Percentiles rank a stretch among this genome's conserved stretches.
Evolutionary conservation across 2,113 vertebrate genomes (phyloP).

Genomic region (Ibidorhyncha struthersii): DNA sequence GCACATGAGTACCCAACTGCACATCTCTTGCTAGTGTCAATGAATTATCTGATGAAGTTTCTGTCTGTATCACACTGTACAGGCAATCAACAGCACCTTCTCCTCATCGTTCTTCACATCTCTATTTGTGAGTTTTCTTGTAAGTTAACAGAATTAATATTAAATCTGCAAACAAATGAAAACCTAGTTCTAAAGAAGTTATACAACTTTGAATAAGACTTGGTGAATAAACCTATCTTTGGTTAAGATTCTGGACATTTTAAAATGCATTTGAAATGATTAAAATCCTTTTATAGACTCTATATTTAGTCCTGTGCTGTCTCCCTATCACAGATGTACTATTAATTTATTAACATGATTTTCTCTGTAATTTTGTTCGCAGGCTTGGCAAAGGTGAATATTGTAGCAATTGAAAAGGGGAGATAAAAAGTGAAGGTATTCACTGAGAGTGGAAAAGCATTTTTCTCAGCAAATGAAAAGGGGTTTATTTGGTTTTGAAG

Average conservation of each 20-base stretch:
- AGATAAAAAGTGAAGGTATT: neutral
- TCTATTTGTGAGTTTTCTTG: neutral
- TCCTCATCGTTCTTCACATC: neutral
- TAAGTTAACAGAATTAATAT: neutral
- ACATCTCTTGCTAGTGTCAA: neutral
- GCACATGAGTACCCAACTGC: neutral
- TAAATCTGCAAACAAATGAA: neutral
- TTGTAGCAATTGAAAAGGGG: neutral
- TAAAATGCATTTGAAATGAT: neutral
- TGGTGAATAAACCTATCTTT: neutral
- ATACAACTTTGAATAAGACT: neutral
- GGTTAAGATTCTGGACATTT: neutral
- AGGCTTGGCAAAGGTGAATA: neutral
- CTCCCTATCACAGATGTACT: neutral
- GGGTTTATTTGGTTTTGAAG: neutral
- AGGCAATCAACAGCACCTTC: neutral
- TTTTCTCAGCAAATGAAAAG: neutral
- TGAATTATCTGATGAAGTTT: neutral
- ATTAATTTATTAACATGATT: neutral
- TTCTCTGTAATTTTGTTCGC: conserved; percentile 7
- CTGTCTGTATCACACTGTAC: neutral
- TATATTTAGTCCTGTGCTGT: neutral
- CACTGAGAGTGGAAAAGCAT: neutral
- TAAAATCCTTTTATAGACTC: neutral
- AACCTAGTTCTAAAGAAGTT: neutral